phyloP scores from a whole-genome alignment of 1,140 invertebrate genomes.

The Phymorhynchus buccinoides region DNA sequence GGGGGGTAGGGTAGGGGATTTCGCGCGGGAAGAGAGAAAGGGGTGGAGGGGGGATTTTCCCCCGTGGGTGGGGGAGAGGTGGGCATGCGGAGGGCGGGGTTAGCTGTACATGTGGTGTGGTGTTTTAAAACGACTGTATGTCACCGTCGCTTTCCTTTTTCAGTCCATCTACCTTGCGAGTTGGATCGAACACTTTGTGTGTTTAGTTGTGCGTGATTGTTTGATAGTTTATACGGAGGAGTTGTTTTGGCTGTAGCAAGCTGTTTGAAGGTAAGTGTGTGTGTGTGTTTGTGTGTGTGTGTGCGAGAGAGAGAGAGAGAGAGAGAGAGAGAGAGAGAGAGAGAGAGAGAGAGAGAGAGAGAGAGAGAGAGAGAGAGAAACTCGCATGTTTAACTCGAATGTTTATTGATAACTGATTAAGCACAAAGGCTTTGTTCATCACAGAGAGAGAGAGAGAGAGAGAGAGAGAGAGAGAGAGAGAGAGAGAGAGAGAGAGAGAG shows the following conservation, averaged over 20 bases:
- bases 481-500: too few relatives aligned
- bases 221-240: too few relatives aligned
- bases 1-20: not conserved
- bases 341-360: not conserved
- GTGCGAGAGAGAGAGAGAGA: not conserved
- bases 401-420: not conserved
- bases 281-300: not conserved
- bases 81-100: not conserved
- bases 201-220: not conserved
- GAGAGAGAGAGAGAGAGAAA: not conserved
- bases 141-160: too few relatives aligned
- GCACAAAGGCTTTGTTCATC: not conserved
- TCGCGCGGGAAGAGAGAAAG: not conserved
- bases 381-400: not conserved
- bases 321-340: not conserved
- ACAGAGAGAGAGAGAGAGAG: too few relatives aligned
- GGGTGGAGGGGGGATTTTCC: not conserved
- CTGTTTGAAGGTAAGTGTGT: not conserved
- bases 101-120: not conserved
- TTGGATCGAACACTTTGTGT: too few relatives aligned
- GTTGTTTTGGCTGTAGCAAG: too few relatives aligned
- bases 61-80: not conserved
- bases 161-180: too few relatives aligned
- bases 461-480: too few relatives aligned
- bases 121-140: not conserved